A percentile compares a stretch with the other conserved stretches of the same genome.
Conservation (phyloP, 64 coral and sea anemone genomes). For the Trachythela sp. region DNA sequence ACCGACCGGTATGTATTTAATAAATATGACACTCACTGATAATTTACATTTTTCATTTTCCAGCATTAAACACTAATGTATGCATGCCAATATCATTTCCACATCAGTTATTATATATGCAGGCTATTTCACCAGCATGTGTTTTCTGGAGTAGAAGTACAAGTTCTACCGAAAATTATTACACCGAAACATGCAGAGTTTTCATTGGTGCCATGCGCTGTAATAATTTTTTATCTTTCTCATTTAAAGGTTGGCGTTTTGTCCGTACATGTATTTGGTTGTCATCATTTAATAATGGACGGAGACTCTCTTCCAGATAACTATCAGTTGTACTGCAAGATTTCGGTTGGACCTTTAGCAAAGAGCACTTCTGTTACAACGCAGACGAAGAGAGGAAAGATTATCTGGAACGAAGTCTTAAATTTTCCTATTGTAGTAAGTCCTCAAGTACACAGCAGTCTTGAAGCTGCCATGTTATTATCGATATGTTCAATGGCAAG, state of each 20-base stretch:
- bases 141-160: no score
- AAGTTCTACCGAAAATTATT: no score
- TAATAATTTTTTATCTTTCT: background rate
- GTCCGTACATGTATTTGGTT: constrained; percentile 13
- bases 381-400: background rate
- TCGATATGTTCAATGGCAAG: no score
- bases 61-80: no score
- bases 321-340: background rate
- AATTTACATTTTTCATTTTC: no score
- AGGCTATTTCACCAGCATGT: no score
- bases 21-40: no score
- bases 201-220: background rate
- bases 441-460: background rate
- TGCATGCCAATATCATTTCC: no score
- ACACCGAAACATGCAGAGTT: no score
- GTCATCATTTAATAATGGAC: background rate
- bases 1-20: no score
- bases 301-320: background rate
- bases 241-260: background rate
- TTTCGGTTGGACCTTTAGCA: background rate
- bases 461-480: no score
- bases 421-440: background rate
- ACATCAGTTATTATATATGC: no score
- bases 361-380: background rate
- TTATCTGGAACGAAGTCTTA: constrained; percentile 5